Evolutionary conservation across 1,140 invertebrate genomes (phyloP), one percentile per base, ranked within the genome.

Genomic region (Tribolium madens): DNA sequence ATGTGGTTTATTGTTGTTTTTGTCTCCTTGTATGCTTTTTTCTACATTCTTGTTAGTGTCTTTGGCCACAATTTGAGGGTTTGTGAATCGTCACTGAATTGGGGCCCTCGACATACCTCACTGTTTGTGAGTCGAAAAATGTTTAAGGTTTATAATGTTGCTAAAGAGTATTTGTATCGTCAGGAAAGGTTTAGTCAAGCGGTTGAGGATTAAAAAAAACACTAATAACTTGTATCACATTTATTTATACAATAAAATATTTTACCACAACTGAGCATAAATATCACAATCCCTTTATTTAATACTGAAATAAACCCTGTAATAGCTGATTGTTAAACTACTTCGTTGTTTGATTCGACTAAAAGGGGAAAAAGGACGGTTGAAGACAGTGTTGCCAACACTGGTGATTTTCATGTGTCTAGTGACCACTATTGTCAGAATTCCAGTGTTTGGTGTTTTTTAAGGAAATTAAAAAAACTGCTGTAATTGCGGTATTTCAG

Each of bases 261-360:
- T 72, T 72, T 52, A 26, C 17, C 70, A 72, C 21, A 50, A 71
- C 57, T 71, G 70, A 72, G 70, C 70, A 72, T 52, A 52, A 72
- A 50, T 72, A 72, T 72, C 70, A 72, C 70, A 72, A 72, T 72
- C 46, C 42, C 31, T 47, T 17, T 17, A 26, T 72, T 31, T 7
- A 73, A 73, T 73, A 73, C 71, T 73, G 71, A 73, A 73, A 73
- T 36, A 31, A 73, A 73, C 71, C 71, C 71, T 73, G 71, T 73
- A 52, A 73, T 48, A 57, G 21, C 47, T 26, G 47, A 31, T 73
- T 73, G 33, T 26, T 48, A 7, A 60, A 2, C 50, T 52, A 33
- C 13, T 73, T 52, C 48, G 47, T 52, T 50, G 26, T 53, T 31
- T 57, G 50, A 7, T 31, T 53, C 9, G 21, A 26, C 17, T 48